Base-by-base conservation (phyloP, 2,888 invertebrate genomes). In the Octonoba sinensis region DNA sequence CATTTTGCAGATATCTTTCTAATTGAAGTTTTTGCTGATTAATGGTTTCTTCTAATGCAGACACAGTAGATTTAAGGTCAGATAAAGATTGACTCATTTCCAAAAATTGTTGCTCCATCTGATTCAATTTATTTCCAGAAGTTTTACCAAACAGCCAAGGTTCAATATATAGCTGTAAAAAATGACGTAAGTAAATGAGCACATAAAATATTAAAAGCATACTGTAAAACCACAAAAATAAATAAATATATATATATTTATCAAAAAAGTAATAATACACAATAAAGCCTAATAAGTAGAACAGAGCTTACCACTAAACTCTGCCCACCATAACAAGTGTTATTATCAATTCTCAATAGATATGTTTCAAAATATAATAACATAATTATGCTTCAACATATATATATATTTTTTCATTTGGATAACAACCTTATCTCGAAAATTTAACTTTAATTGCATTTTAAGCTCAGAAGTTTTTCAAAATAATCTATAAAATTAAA, bases 121-220 rank as follows among this genome's bases (percentile, higher is more conserved):
- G 24, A 16, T 18, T 20, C 4, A 54, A n/a, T 64, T 70, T 51
- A 24, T 57, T 24, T 15, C 46, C 36, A 44, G 57, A 24, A 11
- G 49, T 62, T 13, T 20, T 51, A 8, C 76, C 76, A 69, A 76
- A 76, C 13, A 76, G 44, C 56, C 60, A 76, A 18, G 76, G 76
- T 56, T 76, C 76, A 27, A 76, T 64, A 22, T 64, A 76, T 15
- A 44, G 20, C 76, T 76, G 46, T 16, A 76, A 75, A 36, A n/a
- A 46, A 22, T 27, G 3, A 36, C 36, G 11, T 8, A 4, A 6
- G 8, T 36, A 36, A 36, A 36, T 36, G 3, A 11, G 11, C n/a
- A 36, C 6, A 36, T 36, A 36, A 36, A 36, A 36, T 8, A 6
- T 3, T 16, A 15, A 15, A 24, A 60, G n/a, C 6, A 60, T 60